Evolutionary conservation across 2,797 vertebrate species (phyloP).

Genomic region (Gephyroberyx darwinii): DNA sequence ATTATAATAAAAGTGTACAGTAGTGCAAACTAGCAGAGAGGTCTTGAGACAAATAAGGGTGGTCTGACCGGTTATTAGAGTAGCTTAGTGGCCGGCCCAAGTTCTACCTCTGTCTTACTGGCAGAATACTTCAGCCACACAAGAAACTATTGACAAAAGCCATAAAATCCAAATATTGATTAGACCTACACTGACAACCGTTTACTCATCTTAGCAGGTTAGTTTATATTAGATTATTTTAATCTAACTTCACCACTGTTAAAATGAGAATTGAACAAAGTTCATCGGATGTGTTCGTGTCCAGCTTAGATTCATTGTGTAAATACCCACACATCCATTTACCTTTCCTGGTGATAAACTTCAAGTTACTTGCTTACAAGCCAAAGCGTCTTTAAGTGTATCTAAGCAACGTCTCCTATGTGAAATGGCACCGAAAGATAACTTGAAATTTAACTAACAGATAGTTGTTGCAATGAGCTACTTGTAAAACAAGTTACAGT

Average conservation of each 20-base stretch:
- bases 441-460: conserved; percentile 4
- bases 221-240: conserved; percentile 3
- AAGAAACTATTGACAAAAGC: conserved; percentile 20
- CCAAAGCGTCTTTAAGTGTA: conserved; percentile 6
- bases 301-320: conserved; percentile 16
- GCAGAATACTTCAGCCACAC: conserved; percentile 8
- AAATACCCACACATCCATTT: conserved; percentile 32
- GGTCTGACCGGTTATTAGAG: conserved; percentile 25
- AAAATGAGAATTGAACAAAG: conserved; percentile 7
- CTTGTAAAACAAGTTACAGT: conserved; percentile 37
- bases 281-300: neutral
- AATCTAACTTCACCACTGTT: neutral
- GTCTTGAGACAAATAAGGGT: conserved; percentile 38
- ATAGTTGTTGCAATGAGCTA: conserved; percentile 29
- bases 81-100: conserved; percentile 16
- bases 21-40: conserved; percentile 70
- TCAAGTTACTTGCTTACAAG: neutral
- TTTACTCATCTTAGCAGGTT: neutral
- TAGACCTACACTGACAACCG: conserved; percentile 8
- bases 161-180: conserved; percentile 9
- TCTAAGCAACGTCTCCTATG: conserved; percentile 5
- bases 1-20: conserved; percentile 44
- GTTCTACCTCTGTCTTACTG: neutral
- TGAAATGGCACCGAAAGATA: conserved; percentile 29
- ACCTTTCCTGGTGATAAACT: conserved; percentile 31